Conservation (phyloP, 2,888 invertebrate species). For the Catocala fraxini region DNA sequence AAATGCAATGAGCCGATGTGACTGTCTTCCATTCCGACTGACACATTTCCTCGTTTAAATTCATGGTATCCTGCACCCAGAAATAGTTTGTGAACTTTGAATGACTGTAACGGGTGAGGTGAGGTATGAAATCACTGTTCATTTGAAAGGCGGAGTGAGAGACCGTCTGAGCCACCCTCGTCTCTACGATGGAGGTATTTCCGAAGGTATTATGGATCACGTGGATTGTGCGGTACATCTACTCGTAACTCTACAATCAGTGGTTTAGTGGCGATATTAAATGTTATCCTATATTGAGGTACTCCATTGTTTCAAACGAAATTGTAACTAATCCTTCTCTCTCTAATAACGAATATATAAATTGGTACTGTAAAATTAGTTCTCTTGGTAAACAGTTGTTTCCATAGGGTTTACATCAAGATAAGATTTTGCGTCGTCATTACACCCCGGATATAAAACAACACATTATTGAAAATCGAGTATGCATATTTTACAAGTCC, state of each 20-base stretch:
- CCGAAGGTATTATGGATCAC: conserved; percentile 32
- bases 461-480: not conserved
- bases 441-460: not conserved
- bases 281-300: not conserved
- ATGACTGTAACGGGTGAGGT: conserved; percentile 57
- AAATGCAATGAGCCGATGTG: conserved; percentile 21
- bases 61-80: conserved; percentile 43
- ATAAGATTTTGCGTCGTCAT: not conserved
- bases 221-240: conserved; percentile 8
- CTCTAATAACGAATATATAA: no score
- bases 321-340: no score
- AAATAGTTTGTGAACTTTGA: conserved; percentile 61
- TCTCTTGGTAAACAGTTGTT: no score
- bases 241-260: not conserved
- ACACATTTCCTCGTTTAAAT: conserved; percentile 45
- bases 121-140: conserved; percentile 61
- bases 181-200: conserved; percentile 40
- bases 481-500: not conserved
- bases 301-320: no score
- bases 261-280: conserved; percentile 12
- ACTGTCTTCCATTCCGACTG: conserved; percentile 25
- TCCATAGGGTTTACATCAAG: not conserved
- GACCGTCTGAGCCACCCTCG: conserved; percentile 44
- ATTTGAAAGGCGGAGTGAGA: conserved; percentile 48
- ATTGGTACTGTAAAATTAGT: no score